Conservation (phyloP, 2,888 invertebrate species). For the Hirudinaria manillensis region DNA sequence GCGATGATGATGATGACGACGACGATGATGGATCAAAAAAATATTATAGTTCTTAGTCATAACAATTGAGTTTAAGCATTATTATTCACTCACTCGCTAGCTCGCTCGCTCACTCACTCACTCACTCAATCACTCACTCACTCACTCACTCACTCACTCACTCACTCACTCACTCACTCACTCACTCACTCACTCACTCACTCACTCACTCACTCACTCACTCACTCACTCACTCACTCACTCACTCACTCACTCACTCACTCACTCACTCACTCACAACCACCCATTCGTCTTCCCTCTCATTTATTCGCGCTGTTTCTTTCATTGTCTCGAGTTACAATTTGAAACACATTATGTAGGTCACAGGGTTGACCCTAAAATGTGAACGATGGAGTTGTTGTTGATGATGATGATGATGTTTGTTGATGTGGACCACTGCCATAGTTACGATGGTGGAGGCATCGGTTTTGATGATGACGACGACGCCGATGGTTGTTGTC, state of each 20-base stretch:
- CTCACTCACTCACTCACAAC: neutral
- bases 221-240: neutral
- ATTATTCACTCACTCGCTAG: neutral
- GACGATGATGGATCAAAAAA: neutral
- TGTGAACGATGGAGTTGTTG: neutral
- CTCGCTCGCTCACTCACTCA: neutral
- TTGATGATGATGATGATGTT: neutral
- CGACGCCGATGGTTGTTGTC: neutral
- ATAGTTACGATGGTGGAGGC: neutral
- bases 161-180: neutral
- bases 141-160: neutral
- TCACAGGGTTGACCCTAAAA: neutral
- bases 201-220: neutral
- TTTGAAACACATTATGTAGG: conserved; percentile 4
- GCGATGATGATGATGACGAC: too few relatives aligned
- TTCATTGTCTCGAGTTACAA: conserved; percentile 2
- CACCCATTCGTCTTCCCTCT: neutral
- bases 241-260: neutral
- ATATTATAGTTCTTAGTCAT: neutral
- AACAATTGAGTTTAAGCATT: neutral
- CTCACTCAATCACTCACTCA: neutral
- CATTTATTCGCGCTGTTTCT: neutral
- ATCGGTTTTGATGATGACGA: neutral
- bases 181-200: neutral
- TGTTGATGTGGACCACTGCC: neutral